Evolutionary conservation across 2,113 vertebrate species (phyloP), one percentile per base, ranked within the genome.

Genomic region (Eulemur rufifrons): DNA sequence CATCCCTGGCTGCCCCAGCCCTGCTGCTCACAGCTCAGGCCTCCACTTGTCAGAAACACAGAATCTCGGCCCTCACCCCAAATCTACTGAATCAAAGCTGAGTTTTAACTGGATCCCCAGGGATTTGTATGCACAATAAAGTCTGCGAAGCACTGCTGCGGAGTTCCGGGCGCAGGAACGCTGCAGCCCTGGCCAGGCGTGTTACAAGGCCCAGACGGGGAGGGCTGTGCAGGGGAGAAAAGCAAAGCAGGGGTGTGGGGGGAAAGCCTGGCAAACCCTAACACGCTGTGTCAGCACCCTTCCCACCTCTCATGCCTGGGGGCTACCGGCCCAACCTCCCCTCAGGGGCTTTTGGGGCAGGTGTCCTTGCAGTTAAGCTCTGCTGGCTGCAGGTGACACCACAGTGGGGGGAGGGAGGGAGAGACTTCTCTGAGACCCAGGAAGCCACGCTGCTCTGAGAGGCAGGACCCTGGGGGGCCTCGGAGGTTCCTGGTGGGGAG

Each of bases 191-290:
- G 61, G 84, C 12, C 17, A 18, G 90, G 25, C 20, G 56, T 14
- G 39, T 47, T n/a, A 12, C 4, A 34, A 12, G 69, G 94, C 23
- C n/a, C 0, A 8, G n/a, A 8, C 10, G 2, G 85, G 66, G 29
- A 25, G 54, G 17, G n/a, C 37, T 23, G 10, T 3, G 1, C 37
- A 1, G 17, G 52, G 42, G 42, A 63, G 45, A 25, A 27, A 42
- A 29, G 25, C 10, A 74, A 12, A 15, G 68, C 21, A 0, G 2
- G 4, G 6, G 25, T 8, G 0, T 13, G 8, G 47, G 12, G 56
- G 77, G 21, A 21, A 3, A 63, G 91, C 34, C 88, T 37, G 59
- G 89, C 47, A 34, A 12, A 37, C 10, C 18, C 68, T 2, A 7
- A 6, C 5, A 42, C 14, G 34, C 80, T 14, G 42, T 1, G 29